phyloP scores from a whole-genome alignment of 2,797 vertebrate genomes.

The Gymnodraco acuticeps region DNA sequence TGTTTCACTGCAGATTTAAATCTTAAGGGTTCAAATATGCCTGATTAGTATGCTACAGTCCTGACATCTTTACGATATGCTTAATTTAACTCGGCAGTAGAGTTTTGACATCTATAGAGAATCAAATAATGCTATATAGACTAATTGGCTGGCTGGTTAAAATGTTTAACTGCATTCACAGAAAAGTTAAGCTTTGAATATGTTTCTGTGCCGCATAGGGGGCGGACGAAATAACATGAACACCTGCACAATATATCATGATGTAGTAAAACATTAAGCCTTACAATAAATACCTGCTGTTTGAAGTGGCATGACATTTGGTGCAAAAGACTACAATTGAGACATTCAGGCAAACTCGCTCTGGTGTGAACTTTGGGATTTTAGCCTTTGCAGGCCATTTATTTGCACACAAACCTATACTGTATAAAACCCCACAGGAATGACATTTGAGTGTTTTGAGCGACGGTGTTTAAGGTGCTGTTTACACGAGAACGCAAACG shows the following conservation, averaged over 20 bases:
- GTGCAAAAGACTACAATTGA: not conserved
- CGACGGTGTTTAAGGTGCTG: no score
- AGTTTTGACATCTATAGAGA: not conserved
- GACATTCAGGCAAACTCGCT: not conserved
- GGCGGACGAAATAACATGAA: not conserved
- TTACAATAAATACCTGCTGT: not conserved
- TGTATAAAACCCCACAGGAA: no score
- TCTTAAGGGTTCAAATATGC: slow-evolving; percentile 3
- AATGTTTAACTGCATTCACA: not conserved
- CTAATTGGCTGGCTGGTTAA: slow-evolving; percentile 26
- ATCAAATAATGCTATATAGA: slow-evolving; percentile 5
- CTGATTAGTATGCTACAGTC: slow-evolving; percentile 9
- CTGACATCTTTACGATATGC: not conserved
- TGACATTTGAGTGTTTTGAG: no score
- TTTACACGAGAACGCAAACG: no score
- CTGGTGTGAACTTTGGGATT: not conserved
- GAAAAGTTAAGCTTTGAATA: slow-evolving; percentile 6
- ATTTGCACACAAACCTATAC: no score
- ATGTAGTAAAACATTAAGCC: not conserved
- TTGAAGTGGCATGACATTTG: not conserved
- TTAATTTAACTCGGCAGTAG: not conserved
- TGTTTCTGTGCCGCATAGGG: not conserved
- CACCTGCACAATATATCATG: not conserved
- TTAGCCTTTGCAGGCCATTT: no score
- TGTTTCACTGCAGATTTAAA: not conserved